Conservation (phyloP, 2,113 vertebrate species). For the Corythornis cristatus region DNA sequence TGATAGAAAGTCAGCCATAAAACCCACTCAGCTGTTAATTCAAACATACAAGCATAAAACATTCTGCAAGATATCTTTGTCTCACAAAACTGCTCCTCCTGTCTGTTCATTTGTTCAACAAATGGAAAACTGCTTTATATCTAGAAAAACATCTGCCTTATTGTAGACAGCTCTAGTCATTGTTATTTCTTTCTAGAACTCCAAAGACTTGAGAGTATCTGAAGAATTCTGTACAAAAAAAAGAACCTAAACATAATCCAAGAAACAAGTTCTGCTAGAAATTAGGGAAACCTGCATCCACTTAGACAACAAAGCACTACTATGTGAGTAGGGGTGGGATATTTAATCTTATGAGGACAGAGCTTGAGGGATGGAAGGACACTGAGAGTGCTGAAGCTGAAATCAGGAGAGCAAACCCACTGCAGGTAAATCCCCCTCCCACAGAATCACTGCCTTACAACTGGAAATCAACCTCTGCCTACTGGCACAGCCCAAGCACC, state of each 20-base stretch:
- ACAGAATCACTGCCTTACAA: not conserved
- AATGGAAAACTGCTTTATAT: not conserved
- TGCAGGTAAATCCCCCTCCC: not conserved
- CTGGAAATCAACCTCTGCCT: not conserved
- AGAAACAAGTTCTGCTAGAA: not conserved
- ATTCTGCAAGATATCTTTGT: not conserved
- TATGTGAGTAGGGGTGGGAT: not conserved
- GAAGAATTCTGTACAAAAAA: not conserved
- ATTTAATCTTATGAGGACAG: not conserved
- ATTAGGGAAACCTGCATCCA: not conserved
- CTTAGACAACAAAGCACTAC: not conserved
- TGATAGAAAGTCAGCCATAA: not conserved
- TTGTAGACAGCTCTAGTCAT: not conserved
- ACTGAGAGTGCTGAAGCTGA: not conserved
- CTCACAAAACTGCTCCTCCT: not conserved
- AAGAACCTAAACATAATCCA: not conserved
- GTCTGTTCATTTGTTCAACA: not conserved
- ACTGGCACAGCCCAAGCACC: not conserved
- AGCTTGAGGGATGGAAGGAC: not conserved
- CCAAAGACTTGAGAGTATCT: not conserved
- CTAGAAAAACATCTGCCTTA: not conserved
- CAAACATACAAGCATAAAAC: not conserved
- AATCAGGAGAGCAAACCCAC: not conserved
- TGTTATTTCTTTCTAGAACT: not conserved
- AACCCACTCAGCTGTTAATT: not conserved